Evolutionary conservation across 2,113 vertebrate species (phyloP), one percentile per base, ranked within the genome.

Genomic region (Desmodus rotundus): DNA sequence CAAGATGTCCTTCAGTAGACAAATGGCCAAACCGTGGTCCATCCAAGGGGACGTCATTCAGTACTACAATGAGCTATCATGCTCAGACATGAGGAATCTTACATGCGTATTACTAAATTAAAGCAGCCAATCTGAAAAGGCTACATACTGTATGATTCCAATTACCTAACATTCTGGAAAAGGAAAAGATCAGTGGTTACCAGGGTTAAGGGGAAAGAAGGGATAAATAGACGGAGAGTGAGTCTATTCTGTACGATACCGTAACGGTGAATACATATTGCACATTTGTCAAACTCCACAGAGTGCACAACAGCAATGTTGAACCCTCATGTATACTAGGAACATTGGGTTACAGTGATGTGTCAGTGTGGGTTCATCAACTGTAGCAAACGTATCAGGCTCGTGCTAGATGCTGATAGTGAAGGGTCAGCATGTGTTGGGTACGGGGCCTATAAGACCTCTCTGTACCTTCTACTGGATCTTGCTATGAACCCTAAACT

Each of bases 381-480:
- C 0, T 10, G 7, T 61, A 17, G 28, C 13, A 2, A 41, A 41
- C 0, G 6, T 1, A 12, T 10, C 33, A 2, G 33, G 38, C 58
- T 16, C 2, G 20, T 5, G 31, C 43, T 45, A 15, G 47, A 36
- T 4, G 22, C 7, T 20, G 28, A 14, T 0, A 14, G 33, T 16
- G 31, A 26, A 43, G 47, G 24, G 38, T 7, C n/a, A 33, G 38
- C 10, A 0, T 4, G 22, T 0, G 24, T n/a, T n/a, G 10, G 2
- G n/a, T 0, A 36, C 3, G 31, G 31, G 56, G 14, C 3, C 31
- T 4, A 5, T 0, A n/a, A 33, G 38, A 80, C 26, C 38, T 19
- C 38, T 41, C 19, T 26, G 28, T n/a, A 19, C 54, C 24, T 95
- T 22, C 54, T 72, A 54, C 72, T 93, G 36, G 5, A 14, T 38